Percentiles rank a stretch among this genome's conserved stretches.
Conservation (phyloP, 2,113 vertebrate genomes). For the Heliornis fulica region DNA sequence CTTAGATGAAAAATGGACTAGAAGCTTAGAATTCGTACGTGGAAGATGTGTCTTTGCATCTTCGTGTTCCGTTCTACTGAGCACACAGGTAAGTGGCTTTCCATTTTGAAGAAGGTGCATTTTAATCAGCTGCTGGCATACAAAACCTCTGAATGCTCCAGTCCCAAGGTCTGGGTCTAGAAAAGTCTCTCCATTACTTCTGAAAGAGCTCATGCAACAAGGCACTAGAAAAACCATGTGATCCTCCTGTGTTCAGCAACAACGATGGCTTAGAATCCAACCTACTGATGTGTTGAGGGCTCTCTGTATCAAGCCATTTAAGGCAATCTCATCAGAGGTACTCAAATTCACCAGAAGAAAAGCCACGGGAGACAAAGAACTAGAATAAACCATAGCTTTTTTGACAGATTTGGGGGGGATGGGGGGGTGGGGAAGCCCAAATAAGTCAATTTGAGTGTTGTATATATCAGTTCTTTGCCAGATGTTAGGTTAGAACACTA, state of each 20-base stretch:
- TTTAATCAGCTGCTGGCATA: not conserved
- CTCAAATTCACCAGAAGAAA: not conserved
- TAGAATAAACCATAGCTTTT: not conserved
- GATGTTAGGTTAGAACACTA: not conserved
- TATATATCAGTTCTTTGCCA: not conserved
- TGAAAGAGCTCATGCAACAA: not conserved
- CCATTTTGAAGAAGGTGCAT: not conserved
- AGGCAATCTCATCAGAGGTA: not conserved
- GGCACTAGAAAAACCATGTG: not conserved
- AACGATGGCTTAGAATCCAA: not conserved
- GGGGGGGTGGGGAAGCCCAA: too few relatives aligned
- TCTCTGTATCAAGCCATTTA: not conserved
- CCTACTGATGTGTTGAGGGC: not conserved
- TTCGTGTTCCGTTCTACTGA: not conserved
- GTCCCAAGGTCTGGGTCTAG: not conserved
- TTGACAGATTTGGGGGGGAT: too few relatives aligned
- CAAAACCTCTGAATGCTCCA: not conserved
- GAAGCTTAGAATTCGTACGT: not conserved
- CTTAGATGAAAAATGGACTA: not conserved
- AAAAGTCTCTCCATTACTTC: not conserved
- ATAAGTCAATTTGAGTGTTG: not conserved
- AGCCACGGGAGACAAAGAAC: not conserved
- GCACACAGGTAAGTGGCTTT: not conserved
- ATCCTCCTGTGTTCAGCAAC: not conserved
- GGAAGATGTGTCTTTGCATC: not conserved